Base-by-base conservation (phyloP, 2,797 vertebrate species). In the Myotis vivesi region DNA sequence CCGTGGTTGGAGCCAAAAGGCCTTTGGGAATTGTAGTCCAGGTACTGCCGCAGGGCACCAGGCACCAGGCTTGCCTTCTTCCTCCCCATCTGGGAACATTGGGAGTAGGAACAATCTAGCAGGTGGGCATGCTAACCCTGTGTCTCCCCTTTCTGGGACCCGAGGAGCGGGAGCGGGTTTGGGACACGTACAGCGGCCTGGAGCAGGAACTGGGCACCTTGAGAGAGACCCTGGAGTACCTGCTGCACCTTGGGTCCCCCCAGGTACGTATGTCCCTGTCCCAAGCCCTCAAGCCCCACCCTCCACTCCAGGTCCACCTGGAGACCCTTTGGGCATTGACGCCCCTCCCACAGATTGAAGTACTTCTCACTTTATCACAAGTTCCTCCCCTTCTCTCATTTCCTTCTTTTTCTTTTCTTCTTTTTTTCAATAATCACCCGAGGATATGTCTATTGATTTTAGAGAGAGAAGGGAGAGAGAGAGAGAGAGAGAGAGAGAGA, bases 111-210 rank as follows among this genome's bases (percentile, higher is more conserved):
- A 55, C 20, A 55, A 25, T 17, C 9, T 30, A 8, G 36, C 8
- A 2, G 46, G 10, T 3, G 17, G 6, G 8, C 33, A 1, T 46
- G 25, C 87, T 97, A 46, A 96, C n/a, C n/a, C 51, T 12, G 3
- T 59, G 13, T 91, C 44, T 92, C 38, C 36, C 2, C 20, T 87
- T 93, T 88, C 59, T 38, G 94, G 57, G n/a, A 53, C 33, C 38
- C 0, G 53, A 99, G 99, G 99, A 99, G 97, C 98, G 99, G 97
- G 99, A 99, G 85, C 97, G 95, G 16, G 98, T 99, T 17, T 99
- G 99, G 99, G 98, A 98, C 81, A 98, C 98, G 0, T 99, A 99
- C 95, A 98, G 98, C 38, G 95, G 98, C 88, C 98, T 99, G 98
- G 99, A 99, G 95, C 99, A 98, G 75, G 99, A 99, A 86, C 97